These are phyloP conservation scores for Elysia chlorotica DNA, from an alignment of 1,140 invertebrate species.

Conservation along the genomic window DNA sequence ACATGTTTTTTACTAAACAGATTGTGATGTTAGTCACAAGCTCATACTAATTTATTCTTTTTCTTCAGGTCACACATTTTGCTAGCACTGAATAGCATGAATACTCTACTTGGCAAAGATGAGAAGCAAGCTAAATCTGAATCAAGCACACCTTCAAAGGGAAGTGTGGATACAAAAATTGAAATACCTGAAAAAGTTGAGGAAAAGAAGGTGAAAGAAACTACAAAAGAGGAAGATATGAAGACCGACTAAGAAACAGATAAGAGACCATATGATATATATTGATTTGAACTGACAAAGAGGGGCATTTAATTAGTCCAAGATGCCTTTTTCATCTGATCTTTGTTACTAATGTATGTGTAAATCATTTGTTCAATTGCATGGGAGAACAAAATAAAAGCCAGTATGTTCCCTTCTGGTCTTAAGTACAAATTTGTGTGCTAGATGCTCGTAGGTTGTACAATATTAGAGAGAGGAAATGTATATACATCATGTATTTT, in stretches of 20 bases:
- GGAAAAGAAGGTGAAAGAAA: not conserved
- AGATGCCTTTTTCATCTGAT: not conserved
- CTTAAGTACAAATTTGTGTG: no score
- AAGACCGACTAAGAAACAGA: not conserved
- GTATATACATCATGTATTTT: no score
- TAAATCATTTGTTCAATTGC: not conserved
- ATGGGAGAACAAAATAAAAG: not conserved
- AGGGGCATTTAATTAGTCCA: not conserved
- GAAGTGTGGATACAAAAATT: no score
- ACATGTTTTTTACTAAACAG: no score
- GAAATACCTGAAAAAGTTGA: no score
- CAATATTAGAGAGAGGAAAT: no score
- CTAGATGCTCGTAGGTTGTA: no score
- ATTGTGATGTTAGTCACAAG: no score
- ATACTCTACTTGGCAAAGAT: conserved; percentile 28
- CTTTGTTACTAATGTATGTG: no score
- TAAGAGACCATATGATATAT: not conserved
- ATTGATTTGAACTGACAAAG: not conserved
- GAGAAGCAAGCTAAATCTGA: conserved; percentile 31
- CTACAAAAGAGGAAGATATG: not conserved
- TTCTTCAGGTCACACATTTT: conserved; percentile 29
- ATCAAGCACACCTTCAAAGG: conserved; percentile 3
- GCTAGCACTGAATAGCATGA: conserved; percentile 32
- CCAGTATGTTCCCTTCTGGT: no score
- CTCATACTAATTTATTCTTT: no score